A percentile compares a stretch with the other conserved stretches of the same genome.
Conservation (phyloP, 2,113 vertebrate species). For the Menura novaehollandiae region DNA sequence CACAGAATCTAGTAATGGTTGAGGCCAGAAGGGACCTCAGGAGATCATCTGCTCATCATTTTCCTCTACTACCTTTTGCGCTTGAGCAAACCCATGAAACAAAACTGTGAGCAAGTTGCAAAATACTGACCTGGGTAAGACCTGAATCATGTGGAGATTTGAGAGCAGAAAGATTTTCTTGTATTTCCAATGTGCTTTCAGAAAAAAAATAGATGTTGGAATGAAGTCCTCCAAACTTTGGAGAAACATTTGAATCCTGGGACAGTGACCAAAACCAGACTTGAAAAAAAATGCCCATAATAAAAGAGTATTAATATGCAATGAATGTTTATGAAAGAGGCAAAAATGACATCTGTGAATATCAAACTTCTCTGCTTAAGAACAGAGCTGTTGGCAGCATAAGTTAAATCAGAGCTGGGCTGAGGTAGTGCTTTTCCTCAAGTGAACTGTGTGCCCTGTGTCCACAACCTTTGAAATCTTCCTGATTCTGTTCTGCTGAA, state of each 20-base stretch:
- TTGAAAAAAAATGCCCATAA: background rate
- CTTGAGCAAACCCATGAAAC: background rate
- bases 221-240: background rate
- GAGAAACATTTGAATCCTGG: background rate
- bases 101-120: background rate
- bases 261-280: constrained; percentile 11
- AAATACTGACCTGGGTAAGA: background rate
- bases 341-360: background rate
- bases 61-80: background rate
- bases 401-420: background rate
- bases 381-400: background rate
- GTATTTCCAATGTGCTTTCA: background rate
- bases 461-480: background rate
- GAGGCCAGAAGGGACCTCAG: background rate
- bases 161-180: background rate
- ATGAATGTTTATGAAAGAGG: constrained; percentile 2
- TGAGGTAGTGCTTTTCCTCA: background rate
- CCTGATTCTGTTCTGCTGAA: background rate
- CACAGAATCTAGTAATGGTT: background rate
- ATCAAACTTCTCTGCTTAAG: background rate
- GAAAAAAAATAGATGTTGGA: background rate
- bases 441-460: background rate
- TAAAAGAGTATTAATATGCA: background rate
- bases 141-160: background rate
- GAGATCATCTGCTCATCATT: background rate